Conservation (phyloP, 2,888 invertebrate species). For the Leucoma salicis region DNA sequence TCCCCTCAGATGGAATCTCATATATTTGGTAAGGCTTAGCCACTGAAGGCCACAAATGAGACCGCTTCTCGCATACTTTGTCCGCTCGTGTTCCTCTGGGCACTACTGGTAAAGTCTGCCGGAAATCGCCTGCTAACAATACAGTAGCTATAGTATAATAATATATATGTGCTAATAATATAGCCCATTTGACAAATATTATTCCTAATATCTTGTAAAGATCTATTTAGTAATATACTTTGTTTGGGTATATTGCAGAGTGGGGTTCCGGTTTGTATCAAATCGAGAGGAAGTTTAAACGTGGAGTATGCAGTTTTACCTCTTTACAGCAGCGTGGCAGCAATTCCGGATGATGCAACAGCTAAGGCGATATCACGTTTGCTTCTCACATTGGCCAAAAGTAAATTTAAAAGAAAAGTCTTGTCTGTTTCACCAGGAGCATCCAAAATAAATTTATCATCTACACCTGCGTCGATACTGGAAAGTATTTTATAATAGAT, state of each 20-base stretch:
- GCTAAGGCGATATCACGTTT: conserved; percentile 9
- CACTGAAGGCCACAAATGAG: background rate
- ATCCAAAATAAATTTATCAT: conserved; percentile 3
- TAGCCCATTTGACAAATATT: background rate
- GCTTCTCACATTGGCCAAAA: conserved; percentile 5
- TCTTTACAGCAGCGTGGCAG: conserved; percentile 16
- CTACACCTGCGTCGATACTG: background rate
- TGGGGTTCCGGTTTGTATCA: background rate
- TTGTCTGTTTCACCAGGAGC: conserved; percentile 7
- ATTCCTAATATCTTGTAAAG: no score
- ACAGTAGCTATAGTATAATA: background rate
- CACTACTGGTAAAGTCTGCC: conserved; percentile 1
- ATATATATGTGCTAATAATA: no score
- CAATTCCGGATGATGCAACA: conserved; percentile 12
- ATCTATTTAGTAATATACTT: no score
- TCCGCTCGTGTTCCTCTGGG: conserved; percentile 3
- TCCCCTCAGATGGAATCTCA: no score
- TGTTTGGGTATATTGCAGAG: background rate
- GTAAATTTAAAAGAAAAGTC: conserved; percentile 5
- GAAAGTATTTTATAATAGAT: conserved; percentile 3
- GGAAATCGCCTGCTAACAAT: background rate
- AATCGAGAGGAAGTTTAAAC: conserved; percentile 11
- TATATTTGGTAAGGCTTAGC: no score
- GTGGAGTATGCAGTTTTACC: conserved; percentile 15
- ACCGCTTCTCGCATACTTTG: background rate